Conservation (phyloP, 2,797 vertebrate genomes). For the Leptoclinus maculatus region DNA sequence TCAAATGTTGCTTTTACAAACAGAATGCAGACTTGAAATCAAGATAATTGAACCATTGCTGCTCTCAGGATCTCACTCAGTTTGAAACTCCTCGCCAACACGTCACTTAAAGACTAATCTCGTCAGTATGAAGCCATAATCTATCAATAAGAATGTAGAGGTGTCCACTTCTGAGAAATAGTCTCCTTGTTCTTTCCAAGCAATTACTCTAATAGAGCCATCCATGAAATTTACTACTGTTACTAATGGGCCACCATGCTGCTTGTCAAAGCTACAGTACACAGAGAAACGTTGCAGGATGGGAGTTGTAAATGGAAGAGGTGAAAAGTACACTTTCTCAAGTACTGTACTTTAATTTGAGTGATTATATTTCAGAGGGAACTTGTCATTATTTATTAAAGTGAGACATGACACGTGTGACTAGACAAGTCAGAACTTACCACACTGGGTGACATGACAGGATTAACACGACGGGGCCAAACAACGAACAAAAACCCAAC, state of each 20-base stretch:
- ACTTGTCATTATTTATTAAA: neutral
- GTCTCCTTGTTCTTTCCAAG: constrained; percentile 52
- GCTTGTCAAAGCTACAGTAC: constrained; percentile 32
- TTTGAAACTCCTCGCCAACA: neutral
- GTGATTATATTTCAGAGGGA: neutral
- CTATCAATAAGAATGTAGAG: constrained; percentile 32
- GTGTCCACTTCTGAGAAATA: constrained; percentile 44
- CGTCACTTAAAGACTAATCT: neutral
- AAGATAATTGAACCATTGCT: neutral
- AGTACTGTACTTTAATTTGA: neutral
- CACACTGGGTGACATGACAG: neutral
- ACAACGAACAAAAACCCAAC: neutral
- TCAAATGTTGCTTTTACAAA: neutral
- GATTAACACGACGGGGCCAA: neutral
- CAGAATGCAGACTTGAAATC: neutral
- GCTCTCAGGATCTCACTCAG: neutral
- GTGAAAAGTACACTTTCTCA: neutral
- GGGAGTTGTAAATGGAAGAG: neutral
- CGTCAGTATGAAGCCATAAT: constrained; percentile 10
- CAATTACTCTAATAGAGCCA: constrained; percentile 59
- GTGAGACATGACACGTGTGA: neutral
- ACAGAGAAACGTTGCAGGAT: neutral
- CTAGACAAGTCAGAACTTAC: neutral
- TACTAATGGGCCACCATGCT: constrained; percentile 33
- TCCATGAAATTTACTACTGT: constrained; percentile 45